Percentiles rank a stretch among this genome's conserved stretches.
These are phyloP conservation scores for Cygnus atratus DNA, from an alignment of 2,113 vertebrate species.

Conservation along the genomic window DNA sequence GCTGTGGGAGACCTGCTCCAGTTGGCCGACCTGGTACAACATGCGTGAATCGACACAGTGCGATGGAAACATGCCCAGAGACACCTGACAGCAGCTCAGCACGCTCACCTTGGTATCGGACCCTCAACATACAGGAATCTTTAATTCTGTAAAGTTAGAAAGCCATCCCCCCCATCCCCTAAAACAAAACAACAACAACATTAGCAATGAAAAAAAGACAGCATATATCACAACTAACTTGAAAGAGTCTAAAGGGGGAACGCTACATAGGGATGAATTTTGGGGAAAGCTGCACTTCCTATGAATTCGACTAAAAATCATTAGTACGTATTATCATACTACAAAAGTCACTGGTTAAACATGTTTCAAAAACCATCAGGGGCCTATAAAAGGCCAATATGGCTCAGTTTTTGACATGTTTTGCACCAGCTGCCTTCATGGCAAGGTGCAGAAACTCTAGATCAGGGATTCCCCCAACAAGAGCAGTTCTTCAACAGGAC, in stretches of 20 bases:
- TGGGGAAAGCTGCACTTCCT: neutral
- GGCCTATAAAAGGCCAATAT: neutral
- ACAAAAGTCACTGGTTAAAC: fast-evolving
- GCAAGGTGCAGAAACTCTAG: neutral
- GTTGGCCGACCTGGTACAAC: neutral
- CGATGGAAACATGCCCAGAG: fast-evolving
- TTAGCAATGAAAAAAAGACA: neutral
- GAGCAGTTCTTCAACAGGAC: neutral
- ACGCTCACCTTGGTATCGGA: fast-evolving
- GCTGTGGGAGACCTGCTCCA: neutral
- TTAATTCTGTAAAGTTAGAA: neutral
- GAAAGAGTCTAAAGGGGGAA: neutral
- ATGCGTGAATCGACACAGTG: fast-evolving
- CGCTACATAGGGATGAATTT: neutral
- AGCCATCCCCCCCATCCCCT: neutral
- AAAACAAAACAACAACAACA: neutral
- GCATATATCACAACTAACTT: neutral
- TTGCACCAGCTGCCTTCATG: neutral
- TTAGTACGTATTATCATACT: neutral
- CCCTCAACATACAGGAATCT: neutral
- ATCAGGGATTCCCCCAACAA: fast-evolving
- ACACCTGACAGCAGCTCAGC: neutral
- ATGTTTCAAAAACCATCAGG: neutral
- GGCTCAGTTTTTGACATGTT: neutral
- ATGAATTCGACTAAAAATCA: neutral